These are phyloP conservation scores for Hetaerina americana DNA, from an alignment of 1,140 invertebrate species.

Conservation along the genomic window DNA sequence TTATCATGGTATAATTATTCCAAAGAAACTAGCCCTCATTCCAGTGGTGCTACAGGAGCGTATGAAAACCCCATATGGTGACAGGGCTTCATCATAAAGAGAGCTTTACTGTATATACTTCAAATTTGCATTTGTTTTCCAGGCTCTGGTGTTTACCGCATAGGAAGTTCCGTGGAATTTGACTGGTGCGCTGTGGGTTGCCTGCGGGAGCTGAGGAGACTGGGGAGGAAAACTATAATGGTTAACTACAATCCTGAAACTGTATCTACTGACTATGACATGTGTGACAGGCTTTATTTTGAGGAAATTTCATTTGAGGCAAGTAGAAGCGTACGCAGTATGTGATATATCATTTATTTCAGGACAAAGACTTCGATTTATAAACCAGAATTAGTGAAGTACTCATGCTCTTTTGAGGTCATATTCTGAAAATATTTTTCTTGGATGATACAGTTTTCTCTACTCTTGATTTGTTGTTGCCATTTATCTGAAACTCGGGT, in stretches of 20 bases:
- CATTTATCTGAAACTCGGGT: too few species aligned
- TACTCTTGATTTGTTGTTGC: too few species aligned
- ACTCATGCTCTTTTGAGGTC: too few species aligned
- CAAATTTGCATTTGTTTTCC: constrained; percentile 10
- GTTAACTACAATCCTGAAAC: constrained; percentile 99
- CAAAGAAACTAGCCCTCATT: too few species aligned
- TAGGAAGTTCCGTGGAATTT: constrained; percentile 98
- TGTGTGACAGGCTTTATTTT: constrained; percentile 96
- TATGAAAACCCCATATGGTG: too few species aligned
- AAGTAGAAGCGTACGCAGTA: too few species aligned
- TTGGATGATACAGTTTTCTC: too few species aligned
- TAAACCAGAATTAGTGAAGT: too few species aligned
- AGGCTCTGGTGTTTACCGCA: constrained; percentile 95
- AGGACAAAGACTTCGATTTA: background rate
- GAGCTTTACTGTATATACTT: background rate
- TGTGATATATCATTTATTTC: constrained; percentile 4
- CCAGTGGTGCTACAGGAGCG: too few species aligned
- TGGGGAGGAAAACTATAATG: constrained; percentile 90
- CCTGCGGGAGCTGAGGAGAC: constrained; percentile 73
- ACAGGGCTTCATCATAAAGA: too few species aligned
- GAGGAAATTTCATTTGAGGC: constrained; percentile 98
- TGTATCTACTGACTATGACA: constrained; percentile 98
- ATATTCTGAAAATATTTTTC: too few species aligned
- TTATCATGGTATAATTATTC: too few species aligned
- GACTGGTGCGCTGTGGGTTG: constrained; percentile 99